Base-by-base conservation (phyloP, 2,888 invertebrate genomes). In the Melanostoma scalare region DNA sequence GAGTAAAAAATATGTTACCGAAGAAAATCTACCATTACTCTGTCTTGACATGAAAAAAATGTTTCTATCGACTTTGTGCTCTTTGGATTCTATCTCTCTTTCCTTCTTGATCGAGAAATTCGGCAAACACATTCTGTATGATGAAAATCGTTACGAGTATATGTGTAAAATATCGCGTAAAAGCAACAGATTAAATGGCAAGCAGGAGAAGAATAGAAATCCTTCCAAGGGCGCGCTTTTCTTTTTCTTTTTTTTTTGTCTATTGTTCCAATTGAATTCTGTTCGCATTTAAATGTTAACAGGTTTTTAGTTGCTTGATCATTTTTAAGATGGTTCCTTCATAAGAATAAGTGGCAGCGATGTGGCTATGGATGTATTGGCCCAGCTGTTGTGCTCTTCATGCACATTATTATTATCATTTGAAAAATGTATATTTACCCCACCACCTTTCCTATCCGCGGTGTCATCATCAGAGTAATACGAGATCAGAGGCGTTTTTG, bases 401-500 rank as follows among this genome's bases (percentile, higher is more conserved):
- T 86, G 86, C 86, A 85, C 84, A 86, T 86, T 86, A 86, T 74
- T 79, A 65, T 65, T 58, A 35, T 8, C 31, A 48, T 78, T 52
- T 52, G n/a, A 35, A 3, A 6, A 35, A n/a, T 55, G 40, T 72
- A 58, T 56, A 56, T 86, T 50, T 60, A 20, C 20, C 20, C 20
- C 20, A 20, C 20, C 20, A 20, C 53, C 65, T 85, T 61, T 56
- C 76, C 61, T 82, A 73, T 73, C 52, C 44, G 40, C 30, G 50
- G 60, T 42, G 44, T 77, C 65, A 53, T 75, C 71, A 58, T 71
- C 36, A 53, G 67, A 79, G 90, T 89, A 90, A 90, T 89, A 88
- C 88, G 90, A 90, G 90, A 89, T 87, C 87, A 88, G 89, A 90
- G 90, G 90, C 89, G 90, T 89, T 88, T 87, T 90, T 89, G 87